Evolutionary conservation across 2,113 vertebrate genomes (phyloP).

Genomic region (Xenopus borealis): DNA sequence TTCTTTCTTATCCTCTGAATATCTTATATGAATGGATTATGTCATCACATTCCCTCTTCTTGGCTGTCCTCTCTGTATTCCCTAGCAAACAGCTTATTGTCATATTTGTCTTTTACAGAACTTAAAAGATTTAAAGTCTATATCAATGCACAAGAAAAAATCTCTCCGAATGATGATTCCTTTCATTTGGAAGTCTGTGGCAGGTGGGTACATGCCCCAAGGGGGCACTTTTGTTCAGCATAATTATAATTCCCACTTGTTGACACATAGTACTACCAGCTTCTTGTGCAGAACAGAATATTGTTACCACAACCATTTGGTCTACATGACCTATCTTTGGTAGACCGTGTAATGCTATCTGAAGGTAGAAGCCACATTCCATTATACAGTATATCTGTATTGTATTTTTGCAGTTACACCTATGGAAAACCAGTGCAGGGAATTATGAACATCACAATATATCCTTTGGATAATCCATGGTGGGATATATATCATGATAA

Average conservation of each 20-base stretch:
- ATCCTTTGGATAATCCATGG: neutral
- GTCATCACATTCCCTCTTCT: too few relatives aligned
- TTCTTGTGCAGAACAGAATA: neutral
- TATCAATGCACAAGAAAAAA: conserved; percentile 49
- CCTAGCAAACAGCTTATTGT: too few relatives aligned
- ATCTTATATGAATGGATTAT: too few relatives aligned
- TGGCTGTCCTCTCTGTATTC: too few relatives aligned
- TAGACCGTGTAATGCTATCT: neutral
- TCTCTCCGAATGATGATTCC: conserved; percentile 48
- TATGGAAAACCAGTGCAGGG: conserved; percentile 69
- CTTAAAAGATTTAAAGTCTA: conserved; percentile 55
- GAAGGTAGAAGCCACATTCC: too few relatives aligned
- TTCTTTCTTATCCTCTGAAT: too few relatives aligned
- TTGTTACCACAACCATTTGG: neutral
- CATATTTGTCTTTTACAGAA: conserved; percentile 36
- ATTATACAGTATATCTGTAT: too few relatives aligned
- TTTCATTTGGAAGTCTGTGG: conserved; percentile 48
- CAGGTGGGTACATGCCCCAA: conserved; percentile 45
- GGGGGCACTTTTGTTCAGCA: neutral
- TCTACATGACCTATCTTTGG: neutral
- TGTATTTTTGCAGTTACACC: conserved; percentile 57
- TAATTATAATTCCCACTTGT: neutral
- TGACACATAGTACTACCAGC: neutral
- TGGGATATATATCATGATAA: neutral
- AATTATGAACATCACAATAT: neutral